Evolutionary conservation across 1,140 invertebrate species (phyloP).

Genomic region (Neodiprion lecontei): DNA sequence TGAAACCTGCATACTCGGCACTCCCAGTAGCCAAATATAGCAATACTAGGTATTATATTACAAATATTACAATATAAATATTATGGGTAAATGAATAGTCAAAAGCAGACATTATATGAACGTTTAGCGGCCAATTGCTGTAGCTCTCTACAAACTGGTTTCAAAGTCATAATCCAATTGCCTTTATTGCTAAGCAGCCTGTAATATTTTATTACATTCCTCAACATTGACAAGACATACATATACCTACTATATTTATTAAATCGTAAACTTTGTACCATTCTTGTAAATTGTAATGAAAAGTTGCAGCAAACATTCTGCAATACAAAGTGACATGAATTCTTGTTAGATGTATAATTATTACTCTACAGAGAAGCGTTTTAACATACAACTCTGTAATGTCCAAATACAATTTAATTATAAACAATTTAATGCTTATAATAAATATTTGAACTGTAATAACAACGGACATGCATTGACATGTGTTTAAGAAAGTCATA

Average conservation of each 20-base stretch:
- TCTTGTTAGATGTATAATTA: background rate
- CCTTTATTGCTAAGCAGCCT: background rate
- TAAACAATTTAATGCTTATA: background rate
- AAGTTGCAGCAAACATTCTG: background rate
- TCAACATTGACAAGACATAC: slow-evolving; percentile 5
- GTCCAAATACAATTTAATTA: background rate
- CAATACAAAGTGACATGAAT: slow-evolving; percentile 7
- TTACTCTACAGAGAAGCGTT: background rate
- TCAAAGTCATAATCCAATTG: background rate
- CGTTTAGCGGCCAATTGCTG: too few relatives aligned
- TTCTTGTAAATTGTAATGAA: slow-evolving; percentile 1
- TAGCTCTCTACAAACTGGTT: background rate
- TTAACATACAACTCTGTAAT: background rate
- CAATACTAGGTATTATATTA: slow-evolving; percentile 8
- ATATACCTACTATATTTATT: slow-evolving; percentile 8
- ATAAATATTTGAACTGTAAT: background rate
- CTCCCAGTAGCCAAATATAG: slow-evolving; percentile 3
- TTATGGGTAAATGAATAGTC: slow-evolving; percentile 3
- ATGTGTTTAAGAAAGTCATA: slow-evolving; percentile 1
- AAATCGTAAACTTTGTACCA: slow-evolving; percentile 9
- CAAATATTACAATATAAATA: slow-evolving; percentile 6
- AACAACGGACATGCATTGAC: background rate
- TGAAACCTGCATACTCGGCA: background rate
- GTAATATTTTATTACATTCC: background rate
- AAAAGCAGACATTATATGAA: background rate